Evolutionary conservation across 2,797 vertebrate genomes (phyloP).

Genomic region (Tamandua tetradactyla): DNA sequence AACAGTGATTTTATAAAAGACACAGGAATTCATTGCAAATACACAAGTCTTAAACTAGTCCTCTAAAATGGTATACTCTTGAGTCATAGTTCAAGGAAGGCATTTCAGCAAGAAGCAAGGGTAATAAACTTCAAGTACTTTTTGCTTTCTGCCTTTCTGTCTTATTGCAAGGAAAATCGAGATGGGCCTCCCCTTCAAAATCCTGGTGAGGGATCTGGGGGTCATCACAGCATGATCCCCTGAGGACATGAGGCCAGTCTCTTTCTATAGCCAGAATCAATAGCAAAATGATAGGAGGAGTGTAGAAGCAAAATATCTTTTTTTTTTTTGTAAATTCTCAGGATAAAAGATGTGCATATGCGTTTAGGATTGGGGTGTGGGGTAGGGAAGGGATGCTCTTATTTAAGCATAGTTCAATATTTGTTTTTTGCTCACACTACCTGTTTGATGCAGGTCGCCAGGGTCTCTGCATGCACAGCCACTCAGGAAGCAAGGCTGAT

Average conservation of each 20-base stretch:
- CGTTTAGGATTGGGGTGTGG: neutral
- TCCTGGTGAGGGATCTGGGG: neutral
- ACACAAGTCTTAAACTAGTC: neutral
- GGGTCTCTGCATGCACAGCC: no score
- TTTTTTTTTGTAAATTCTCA: neutral
- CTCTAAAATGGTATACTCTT: neutral
- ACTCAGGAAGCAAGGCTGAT: neutral
- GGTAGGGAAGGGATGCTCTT: neutral
- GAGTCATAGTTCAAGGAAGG: slow-evolving; percentile 21
- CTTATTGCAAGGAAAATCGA: neutral
- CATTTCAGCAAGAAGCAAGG: slow-evolving; percentile 10
- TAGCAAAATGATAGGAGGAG: neutral
- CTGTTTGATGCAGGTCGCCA: no score
- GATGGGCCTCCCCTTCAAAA: neutral
- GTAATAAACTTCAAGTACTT: slow-evolving; percentile 5
- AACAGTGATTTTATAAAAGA: neutral
- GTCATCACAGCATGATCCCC: neutral
- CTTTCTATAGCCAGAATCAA: slow-evolving; percentile 9
- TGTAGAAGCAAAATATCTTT: neutral
- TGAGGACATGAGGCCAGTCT: neutral
- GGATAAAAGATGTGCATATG: neutral
- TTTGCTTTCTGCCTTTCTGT: neutral
- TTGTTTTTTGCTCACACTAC: neutral
- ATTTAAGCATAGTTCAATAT: neutral
- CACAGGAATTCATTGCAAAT: neutral